Base-by-base conservation (phyloP, 2,113 vertebrate genomes). In the Tor tambroides region DNA sequence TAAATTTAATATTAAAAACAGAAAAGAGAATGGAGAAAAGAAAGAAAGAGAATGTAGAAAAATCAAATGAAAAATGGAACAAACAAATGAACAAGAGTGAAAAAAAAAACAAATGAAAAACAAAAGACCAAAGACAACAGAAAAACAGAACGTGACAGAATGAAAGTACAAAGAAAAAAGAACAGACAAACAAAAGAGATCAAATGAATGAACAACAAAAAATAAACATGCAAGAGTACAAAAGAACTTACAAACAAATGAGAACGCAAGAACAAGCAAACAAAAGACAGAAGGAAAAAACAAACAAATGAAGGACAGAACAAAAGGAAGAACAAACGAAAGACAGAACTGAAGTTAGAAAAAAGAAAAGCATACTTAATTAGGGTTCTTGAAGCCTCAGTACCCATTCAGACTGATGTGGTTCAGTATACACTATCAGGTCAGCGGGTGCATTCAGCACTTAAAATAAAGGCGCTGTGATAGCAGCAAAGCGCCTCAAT, bases 401-500 rank as follows among this genome's bases (percentile, higher is more conserved):
- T 11, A 82, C 59, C 49, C 56, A 80, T 10, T 28, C 17, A 78
- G 3, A 54, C 6, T 71, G 69, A 71, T 71, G 67, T 38, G 67
- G 8, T 71, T 38, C 19, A 71, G 32, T 71, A 0, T 21, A 23
- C 41, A 77, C 23, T 59, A n/a, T 65, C 28, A 83, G 80, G 63
- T 83, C 80, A 83, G 43, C 21, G 80, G 28, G 81, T 71, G 41
- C 81, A 83, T 46, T 49, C 63, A 35, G 81, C 41, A 83, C 43
- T 71, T 49, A 23, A 71, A 81, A 83, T 49, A 83, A 49, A 69
- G 63, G 46, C 4, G 5, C 80, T 21, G 80, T 82, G 80, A 82
- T 46, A 65, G 17, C 63, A 71, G 61, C 63, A 71, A 83, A 83
- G 17, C 19, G 21, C 21, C n/a, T 59, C 77, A 49, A 14, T 65